phyloP scores from a whole-genome alignment of 2,888 invertebrate species.

The Lasioglossum zephyrum region DNA sequence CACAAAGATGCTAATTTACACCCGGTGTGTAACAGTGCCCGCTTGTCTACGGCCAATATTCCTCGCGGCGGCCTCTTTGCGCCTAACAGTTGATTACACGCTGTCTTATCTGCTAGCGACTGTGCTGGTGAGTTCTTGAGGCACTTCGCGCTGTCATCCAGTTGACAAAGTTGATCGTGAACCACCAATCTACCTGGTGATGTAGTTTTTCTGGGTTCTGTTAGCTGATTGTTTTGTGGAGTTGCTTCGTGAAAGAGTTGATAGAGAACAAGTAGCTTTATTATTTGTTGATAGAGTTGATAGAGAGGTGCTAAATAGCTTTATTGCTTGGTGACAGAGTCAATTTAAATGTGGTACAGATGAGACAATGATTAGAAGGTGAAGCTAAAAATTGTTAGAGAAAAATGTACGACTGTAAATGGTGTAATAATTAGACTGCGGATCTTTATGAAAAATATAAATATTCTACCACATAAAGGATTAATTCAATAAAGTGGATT shows the following conservation, averaged over 20 bases:
- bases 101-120: conserved; percentile 18
- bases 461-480: neutral
- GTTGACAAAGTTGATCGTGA: neutral
- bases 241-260: neutral
- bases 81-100: conserved; percentile 10
- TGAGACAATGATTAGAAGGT: too few species aligned
- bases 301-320: too few species aligned
- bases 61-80: conserved; percentile 25
- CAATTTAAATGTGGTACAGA: too few species aligned
- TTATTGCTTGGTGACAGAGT: too few species aligned
- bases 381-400: too few species aligned
- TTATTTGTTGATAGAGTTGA: too few species aligned
- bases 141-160: neutral
- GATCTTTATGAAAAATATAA: neutral
- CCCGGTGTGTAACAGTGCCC: conserved; percentile 22
- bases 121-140: neutral
- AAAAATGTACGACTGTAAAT: too few species aligned
- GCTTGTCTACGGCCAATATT: conserved; percentile 65
- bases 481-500: neutral
- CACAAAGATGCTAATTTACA: conserved; percentile 49
- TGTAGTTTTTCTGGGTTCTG: neutral
- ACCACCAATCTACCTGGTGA: neutral
- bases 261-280: neutral
- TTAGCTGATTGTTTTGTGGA: neutral
- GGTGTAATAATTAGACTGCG: too few species aligned